A percentile compares a stretch with the other conserved stretches of the same genome.
Conservation (phyloP, 2,797 vertebrate genomes). For the Enoplosus armatus region DNA sequence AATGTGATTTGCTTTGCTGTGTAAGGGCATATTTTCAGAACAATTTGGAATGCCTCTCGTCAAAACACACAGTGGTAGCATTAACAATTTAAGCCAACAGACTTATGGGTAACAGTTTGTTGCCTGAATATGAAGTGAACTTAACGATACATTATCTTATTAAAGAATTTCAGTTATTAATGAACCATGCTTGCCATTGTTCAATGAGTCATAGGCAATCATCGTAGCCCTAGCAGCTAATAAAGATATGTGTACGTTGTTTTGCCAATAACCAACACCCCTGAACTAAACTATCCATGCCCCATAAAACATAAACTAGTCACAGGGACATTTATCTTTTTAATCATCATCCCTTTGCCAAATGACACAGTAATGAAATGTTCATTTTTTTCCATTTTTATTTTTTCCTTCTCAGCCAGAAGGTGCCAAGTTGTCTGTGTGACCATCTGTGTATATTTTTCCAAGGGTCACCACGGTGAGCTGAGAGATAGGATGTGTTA, state of each 20-base stretch:
- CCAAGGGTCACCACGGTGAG: conserved; percentile 58
- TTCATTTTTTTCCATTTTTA: conserved; percentile 51
- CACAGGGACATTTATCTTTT: conserved; percentile 65
- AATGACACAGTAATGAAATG: conserved; percentile 71
- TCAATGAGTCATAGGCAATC: conserved; percentile 54
- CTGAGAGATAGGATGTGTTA: conserved; percentile 44
- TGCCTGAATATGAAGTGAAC: conserved; percentile 18
- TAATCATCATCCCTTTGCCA: conserved; percentile 69
- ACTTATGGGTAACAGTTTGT: conserved; percentile 5
- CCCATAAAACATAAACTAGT: conserved; percentile 73
- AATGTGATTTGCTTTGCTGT: conserved; percentile 40
- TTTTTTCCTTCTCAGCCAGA: conserved; percentile 46
- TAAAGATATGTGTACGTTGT: conserved; percentile 54
- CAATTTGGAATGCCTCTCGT: conserved; percentile 25
- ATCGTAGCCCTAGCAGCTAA: conserved; percentile 52
- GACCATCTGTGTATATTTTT: conserved; percentile 74
- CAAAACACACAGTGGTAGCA: conserved; percentile 12
- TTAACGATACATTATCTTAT: conserved; percentile 32
- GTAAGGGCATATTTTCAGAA: conserved; percentile 31
- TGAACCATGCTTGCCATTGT: conserved; percentile 42
- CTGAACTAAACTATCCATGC: conserved; percentile 66
- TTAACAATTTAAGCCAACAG: conserved; percentile 22
- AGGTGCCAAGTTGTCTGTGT: conserved; percentile 70
- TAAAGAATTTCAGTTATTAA: conserved; percentile 39
- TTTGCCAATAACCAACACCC: conserved; percentile 72